Evolutionary conservation across 2,888 invertebrate genomes (phyloP).

Genomic region (Drosophila testacea): DNA sequence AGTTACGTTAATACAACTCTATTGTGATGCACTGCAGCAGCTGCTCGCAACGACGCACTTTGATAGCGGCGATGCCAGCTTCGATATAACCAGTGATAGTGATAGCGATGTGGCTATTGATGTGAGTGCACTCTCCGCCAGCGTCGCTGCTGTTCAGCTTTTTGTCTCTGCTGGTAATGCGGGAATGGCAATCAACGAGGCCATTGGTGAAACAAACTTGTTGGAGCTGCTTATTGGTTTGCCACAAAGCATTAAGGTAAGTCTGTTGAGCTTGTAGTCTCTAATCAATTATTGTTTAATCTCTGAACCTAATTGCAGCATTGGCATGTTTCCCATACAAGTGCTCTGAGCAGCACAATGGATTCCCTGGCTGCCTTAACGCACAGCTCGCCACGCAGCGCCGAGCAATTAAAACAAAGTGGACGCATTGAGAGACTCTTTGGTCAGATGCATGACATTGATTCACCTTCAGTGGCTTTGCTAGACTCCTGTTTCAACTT

Average conservation of each 20-base stretch:
- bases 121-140: conserved; percentile 82
- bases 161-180: conserved; percentile 77
- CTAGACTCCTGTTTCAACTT: conserved; percentile 85
- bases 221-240: conserved; percentile 84
- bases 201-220: conserved; percentile 84
- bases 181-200: conserved; percentile 77
- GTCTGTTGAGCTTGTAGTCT: neutral
- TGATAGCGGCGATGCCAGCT: conserved; percentile 69
- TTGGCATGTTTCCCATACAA: conserved; percentile 82
- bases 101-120: conserved; percentile 80
- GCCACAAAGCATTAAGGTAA: conserved; percentile 83
- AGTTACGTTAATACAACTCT: conserved; percentile 84
- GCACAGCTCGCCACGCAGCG: conserved; percentile 70
- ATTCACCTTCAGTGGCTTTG: conserved; percentile 85
- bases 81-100: conserved; percentile 80
- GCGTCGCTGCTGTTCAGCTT: conserved; percentile 82
- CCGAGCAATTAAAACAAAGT: conserved; percentile 70
- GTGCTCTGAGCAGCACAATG: conserved; percentile 79
- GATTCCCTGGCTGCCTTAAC: conserved; percentile 78
- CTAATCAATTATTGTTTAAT: neutral
- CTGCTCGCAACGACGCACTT: conserved; percentile 83
- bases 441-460: conserved; percentile 83
- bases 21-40: conserved; percentile 84
- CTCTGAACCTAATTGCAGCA: conserved; percentile 47
- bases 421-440: conserved; percentile 82